Percentiles rank a stretch among this genome's conserved stretches.
These are phyloP conservation scores for Anas platyrhynchos DNA, from an alignment of 2,113 vertebrate species.

Conservation along the genomic window DNA sequence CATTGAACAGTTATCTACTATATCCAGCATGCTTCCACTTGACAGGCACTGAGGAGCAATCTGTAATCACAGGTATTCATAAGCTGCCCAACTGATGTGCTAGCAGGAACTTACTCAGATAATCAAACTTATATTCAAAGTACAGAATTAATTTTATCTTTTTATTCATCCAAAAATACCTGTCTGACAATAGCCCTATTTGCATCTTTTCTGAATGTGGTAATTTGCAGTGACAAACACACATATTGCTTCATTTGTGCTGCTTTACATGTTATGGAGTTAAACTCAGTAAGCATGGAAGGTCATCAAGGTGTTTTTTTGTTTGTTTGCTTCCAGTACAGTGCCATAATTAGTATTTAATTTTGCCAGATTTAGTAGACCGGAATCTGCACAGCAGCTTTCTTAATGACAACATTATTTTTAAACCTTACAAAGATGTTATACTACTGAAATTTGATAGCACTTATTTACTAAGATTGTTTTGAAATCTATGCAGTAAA, in stretches of 20 bases:
- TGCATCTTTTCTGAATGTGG: not conserved
- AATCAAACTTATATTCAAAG: not conserved
- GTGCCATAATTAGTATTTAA: not conserved
- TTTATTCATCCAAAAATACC: not conserved
- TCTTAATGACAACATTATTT: not conserved
- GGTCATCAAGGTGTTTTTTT: not conserved
- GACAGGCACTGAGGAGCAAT: conserved; percentile 74
- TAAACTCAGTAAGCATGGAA: not conserved
- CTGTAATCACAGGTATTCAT: conserved; percentile 66
- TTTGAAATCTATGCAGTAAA: not conserved
- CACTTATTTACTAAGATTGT: not conserved
- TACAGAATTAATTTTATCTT: not conserved
- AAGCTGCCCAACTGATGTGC: not conserved
- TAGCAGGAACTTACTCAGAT: not conserved
- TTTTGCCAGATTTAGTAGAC: not conserved
- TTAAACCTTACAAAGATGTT: not conserved
- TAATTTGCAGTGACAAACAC: not conserved
- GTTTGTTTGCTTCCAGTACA: not conserved
- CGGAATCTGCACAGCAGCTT: not conserved
- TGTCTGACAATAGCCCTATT: not conserved
- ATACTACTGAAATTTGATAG: not conserved
- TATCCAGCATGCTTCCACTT: conserved; percentile 85
- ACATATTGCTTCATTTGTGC: not conserved
- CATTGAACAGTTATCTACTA: conserved; percentile 87
- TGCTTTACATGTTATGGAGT: not conserved